phyloP scores from a whole-genome alignment of 2,113 vertebrate genomes.

The Paramormyrops kingsleyae region DNA sequence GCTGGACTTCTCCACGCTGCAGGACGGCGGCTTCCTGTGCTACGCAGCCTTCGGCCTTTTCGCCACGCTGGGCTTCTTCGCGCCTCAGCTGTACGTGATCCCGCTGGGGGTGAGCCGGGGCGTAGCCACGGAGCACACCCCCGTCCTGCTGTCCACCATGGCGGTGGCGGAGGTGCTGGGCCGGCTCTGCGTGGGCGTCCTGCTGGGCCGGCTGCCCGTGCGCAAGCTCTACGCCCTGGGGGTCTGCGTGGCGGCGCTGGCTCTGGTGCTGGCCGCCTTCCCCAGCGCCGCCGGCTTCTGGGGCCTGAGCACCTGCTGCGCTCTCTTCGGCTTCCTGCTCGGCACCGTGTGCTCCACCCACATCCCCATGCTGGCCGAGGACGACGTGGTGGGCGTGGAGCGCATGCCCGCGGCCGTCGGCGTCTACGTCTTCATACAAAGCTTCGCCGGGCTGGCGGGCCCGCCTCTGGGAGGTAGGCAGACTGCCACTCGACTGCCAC shows the following conservation, averaged over 20 bases:
- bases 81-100: slow-evolving; percentile 85
- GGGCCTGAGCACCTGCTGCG: slow-evolving; percentile 76
- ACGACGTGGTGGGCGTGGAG: slow-evolving; percentile 83
- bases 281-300: slow-evolving; percentile 76
- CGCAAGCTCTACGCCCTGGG: slow-evolving; percentile 84
- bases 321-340: slow-evolving; percentile 80
- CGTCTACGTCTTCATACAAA: slow-evolving; percentile 91
- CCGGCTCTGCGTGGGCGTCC: slow-evolving; percentile 70
- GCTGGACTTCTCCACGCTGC: slow-evolving; percentile 82
- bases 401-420: slow-evolving; percentile 87
- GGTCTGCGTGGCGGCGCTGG: slow-evolving; percentile 65
- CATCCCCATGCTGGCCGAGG: slow-evolving; percentile 89
- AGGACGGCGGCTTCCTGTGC: slow-evolving; percentile 78
- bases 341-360: slow-evolving; percentile 81
- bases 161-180: slow-evolving; percentile 84
- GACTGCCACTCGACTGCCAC: not conserved
- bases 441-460: slow-evolving; percentile 87
- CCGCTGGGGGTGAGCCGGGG: slow-evolving; percentile 78
- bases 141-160: slow-evolving; percentile 78
- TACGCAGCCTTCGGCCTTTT: slow-evolving; percentile 91
- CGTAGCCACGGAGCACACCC: slow-evolving; percentile 66
- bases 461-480: slow-evolving; percentile 87
- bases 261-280: slow-evolving; percentile 73
- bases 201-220: slow-evolving; percentile 65
- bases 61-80: slow-evolving; percentile 90